Evolutionary conservation across 2,797 vertebrate species (phyloP).

Genomic region (Spheniscus humboldti): DNA sequence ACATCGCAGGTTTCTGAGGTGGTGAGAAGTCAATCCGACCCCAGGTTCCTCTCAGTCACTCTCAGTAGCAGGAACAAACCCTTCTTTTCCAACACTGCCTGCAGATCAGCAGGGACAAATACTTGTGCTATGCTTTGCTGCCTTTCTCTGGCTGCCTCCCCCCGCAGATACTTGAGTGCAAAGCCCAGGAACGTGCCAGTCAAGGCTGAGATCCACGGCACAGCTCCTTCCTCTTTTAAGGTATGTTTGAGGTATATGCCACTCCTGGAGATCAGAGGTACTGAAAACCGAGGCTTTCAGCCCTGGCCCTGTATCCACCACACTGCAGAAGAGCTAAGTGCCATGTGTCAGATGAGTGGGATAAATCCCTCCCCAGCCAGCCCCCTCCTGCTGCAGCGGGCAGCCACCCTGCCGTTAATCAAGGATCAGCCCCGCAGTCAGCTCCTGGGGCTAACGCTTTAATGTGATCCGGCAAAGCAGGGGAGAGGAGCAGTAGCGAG

Average conservation of each 20-base stretch:
- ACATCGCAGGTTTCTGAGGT: not conserved
- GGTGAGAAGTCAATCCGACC: not conserved
- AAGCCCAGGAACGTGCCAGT: not conserved
- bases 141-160: not conserved
- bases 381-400: not conserved
- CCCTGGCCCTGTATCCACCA: not conserved
- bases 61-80: not conserved
- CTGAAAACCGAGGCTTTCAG: not conserved
- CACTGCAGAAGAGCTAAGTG: not conserved
- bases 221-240: not conserved
- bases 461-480: accelerated
- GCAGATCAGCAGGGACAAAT: not conserved
- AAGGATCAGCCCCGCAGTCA: not conserved
- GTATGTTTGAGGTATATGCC: not conserved
- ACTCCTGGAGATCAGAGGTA: not conserved
- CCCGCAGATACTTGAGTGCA: not conserved
- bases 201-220: not conserved
- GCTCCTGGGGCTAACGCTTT: not conserved
- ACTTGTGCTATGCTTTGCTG: not conserved
- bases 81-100: not conserved
- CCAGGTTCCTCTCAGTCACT: not conserved
- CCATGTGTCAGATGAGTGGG: not conserved
- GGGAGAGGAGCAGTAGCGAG: not conserved
- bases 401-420: not conserved
- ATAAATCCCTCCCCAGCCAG: not conserved